Base-by-base conservation (phyloP, 2,888 invertebrate species). In the Philereme vetulata region DNA sequence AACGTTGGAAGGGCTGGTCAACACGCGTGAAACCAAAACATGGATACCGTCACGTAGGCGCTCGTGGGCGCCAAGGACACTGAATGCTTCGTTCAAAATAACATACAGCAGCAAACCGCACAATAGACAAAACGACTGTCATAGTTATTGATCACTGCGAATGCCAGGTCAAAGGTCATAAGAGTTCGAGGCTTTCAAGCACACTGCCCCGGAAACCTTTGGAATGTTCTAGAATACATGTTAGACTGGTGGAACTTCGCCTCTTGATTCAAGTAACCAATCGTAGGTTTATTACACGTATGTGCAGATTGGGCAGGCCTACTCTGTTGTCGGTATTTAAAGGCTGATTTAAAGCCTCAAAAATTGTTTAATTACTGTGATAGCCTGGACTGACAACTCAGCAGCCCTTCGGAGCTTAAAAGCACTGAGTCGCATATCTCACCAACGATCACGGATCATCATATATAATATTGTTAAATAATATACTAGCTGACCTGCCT, bases 141-240 rank as follows among this genome's bases (percentile, higher is more conserved):
- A 53, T 60, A 63, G 64, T 56, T 73, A 74, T 76, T 70, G 75
- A 75, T 72, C 70, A 43, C 49, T 61, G 62, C 55, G 61, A 63
- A 66, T 66, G 67, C 61, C 67, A 67, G 75, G 72, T 75, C 68
- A 71, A 54, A 71, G 74, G 67, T 72, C 60, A 61, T 38, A 54
- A 53, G 66, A 66, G 67, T 66, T 53, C 65, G 51, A 34, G 55
- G 55, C 49, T 54, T 64, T 59, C 43, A 61, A 50, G 21, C 21
- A 21, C 21, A 21, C 61, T 62, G 51, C 48, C 47, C 59, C 60
- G 51, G 48, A 67, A 48, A 34, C 7, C 11, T 54, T 7, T 57
- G 40, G 44, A 55, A 46, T 35, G 5, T n/a, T 64, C 49, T 57
- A 56, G 42, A 50, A 56, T 52, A 34, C 34, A 51, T 21, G 0